Conservation (phyloP, 2,113 vertebrate species). For the Ailuropoda melanoleuca region DNA sequence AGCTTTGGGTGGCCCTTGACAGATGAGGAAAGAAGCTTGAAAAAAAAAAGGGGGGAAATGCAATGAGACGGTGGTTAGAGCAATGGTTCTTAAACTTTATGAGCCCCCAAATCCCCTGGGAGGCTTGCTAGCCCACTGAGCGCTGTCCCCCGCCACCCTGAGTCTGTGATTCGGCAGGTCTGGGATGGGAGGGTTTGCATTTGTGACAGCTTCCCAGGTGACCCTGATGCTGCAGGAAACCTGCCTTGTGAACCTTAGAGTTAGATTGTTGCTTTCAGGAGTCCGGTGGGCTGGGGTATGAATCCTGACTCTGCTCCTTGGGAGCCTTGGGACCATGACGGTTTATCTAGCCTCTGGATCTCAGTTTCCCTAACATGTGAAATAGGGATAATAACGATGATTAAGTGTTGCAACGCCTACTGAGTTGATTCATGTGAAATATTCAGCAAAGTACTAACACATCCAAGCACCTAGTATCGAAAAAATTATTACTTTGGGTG, state of each 20-base stretch:
- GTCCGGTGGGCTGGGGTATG: too few species aligned
- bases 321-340: not conserved
- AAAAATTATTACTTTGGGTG: not conserved
- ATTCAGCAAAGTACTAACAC: not conserved
- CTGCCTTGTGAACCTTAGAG: not conserved
- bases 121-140: not conserved
- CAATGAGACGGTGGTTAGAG: not conserved
- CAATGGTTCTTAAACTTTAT: not conserved
- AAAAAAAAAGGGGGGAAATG: not conserved
- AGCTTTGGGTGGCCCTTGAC: not conserved
- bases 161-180: not conserved
- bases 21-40: not conserved
- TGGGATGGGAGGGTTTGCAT: not conserved
- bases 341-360: not conserved
- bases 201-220: not conserved
- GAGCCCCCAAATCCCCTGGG: not conserved
- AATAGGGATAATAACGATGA: not conserved
- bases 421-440: not conserved
- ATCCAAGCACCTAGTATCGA: not conserved
- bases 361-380: not conserved
- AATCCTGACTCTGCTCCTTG: not conserved
- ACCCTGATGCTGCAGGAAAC: not conserved
- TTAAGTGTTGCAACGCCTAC: not conserved
- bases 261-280: not conserved
- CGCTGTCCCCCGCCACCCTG: accelerated